Percentiles rank a stretch among this genome's conserved stretches.
Conservation (phyloP, 2,888 invertebrate species). For the Pyralis farinalis region DNA sequence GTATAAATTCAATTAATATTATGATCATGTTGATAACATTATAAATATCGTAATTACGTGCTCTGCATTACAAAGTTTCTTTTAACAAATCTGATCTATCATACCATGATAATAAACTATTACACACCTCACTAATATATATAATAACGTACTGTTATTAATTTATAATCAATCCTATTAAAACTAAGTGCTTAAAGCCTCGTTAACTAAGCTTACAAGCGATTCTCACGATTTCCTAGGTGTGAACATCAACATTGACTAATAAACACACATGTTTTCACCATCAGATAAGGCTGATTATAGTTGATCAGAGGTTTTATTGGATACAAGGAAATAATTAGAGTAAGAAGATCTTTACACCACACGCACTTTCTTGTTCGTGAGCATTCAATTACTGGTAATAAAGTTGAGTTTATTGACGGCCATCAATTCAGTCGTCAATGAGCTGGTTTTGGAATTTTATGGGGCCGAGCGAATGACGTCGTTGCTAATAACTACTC, state of each 20-base stretch:
- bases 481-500: not conserved
- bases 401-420: constrained; percentile 30
- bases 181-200: not conserved
- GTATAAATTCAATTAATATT: too few relatives aligned
- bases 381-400: constrained; percentile 67
- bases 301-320: constrained; percentile 41
- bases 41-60: not conserved
- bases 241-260: constrained; percentile 9
- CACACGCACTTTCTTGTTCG: constrained; percentile 39
- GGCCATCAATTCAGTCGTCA: too few relatives aligned
- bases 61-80: not conserved
- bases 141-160: not conserved
- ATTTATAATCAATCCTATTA: not conserved
- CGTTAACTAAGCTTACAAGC: not conserved
- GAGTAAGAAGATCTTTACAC: constrained; percentile 29
- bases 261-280: constrained; percentile 1
- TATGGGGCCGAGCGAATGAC: too few relatives aligned
- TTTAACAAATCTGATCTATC: not conserved
- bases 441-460: too few relatives aligned
- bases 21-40: not conserved
- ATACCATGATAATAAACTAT: not conserved
- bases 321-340: constrained; percentile 48
- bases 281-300: constrained; percentile 47
- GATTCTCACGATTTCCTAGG: constrained; percentile 10
- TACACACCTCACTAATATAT: not conserved